Conservation (phyloP, 2,113 vertebrate genomes). For the Corythornis madagascariensis region DNA sequence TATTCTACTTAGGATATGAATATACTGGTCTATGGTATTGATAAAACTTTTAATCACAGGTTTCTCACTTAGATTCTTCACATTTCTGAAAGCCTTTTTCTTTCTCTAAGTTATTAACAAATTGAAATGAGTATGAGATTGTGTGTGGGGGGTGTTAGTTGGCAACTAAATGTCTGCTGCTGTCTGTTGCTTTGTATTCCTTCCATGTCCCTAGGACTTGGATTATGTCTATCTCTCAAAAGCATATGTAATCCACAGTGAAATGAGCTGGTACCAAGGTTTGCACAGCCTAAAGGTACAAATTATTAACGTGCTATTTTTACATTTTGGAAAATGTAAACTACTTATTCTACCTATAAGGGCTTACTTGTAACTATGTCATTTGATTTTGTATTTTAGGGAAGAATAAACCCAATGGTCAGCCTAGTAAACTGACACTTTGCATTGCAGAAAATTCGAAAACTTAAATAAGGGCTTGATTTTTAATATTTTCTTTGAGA, state of each 20-base stretch:
- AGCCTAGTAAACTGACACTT: not conserved
- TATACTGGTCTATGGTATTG: not conserved
- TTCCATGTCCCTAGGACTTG: conserved; percentile 37
- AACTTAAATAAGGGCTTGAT: not conserved
- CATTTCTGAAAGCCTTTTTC: conserved; percentile 6
- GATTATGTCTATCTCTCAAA: conserved; percentile 65
- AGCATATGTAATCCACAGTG: conserved; percentile 52
- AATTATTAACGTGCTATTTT: conserved; percentile 54
- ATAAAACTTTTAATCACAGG: conserved; percentile 12
- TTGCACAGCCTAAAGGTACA: conserved; percentile 46
- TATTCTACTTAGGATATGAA: not conserved
- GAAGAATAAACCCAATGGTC: not conserved
- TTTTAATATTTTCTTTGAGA: conserved; percentile 2
- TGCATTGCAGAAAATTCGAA: not conserved
- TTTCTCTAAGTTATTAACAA: conserved; percentile 27
- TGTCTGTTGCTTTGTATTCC: conserved; percentile 50
- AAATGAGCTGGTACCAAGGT: conserved; percentile 60
- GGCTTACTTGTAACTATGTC: not conserved
- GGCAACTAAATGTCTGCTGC: conserved; percentile 51
- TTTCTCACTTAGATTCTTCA: conserved; percentile 29
- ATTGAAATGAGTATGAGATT: conserved; percentile 12
- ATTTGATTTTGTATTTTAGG: not conserved
- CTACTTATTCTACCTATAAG: not conserved
- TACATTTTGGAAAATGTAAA: conserved; percentile 27
- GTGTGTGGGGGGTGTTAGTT: not conserved